A percentile compares a stretch with the other conserved stretches of the same genome.
These are phyloP conservation scores for Teleogryllus oceanicus DNA, from an alignment of 2,888 invertebrate genomes.

Conservation along the genomic window DNA sequence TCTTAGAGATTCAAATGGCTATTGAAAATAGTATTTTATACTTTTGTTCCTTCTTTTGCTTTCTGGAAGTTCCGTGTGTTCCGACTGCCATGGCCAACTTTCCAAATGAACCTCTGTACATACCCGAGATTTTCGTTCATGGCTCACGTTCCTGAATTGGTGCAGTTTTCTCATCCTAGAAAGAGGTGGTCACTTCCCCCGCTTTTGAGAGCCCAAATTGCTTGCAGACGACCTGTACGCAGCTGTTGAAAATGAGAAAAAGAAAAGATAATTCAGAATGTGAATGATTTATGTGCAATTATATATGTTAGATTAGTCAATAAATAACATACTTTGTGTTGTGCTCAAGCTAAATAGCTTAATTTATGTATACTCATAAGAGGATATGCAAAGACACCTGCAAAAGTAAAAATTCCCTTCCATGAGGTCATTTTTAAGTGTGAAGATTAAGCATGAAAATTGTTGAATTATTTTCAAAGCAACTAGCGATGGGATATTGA, in stretches of 20 bases:
- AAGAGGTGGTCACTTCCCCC: slow-evolving; percentile 81
- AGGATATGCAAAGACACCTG: too few relatives aligned
- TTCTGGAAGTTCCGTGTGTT: slow-evolving; percentile 42
- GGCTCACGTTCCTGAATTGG: slow-evolving; percentile 61
- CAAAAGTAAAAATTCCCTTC: too few relatives aligned
- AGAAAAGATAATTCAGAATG: too few relatives aligned
- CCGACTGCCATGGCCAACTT: slow-evolving; percentile 74
- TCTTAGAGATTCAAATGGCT: background rate
- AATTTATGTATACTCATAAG: too few relatives aligned
- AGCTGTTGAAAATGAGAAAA: slow-evolving; percentile 21
- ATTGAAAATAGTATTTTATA: background rate
- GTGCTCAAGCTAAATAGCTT: too few relatives aligned
- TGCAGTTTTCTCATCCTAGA: slow-evolving; percentile 63
- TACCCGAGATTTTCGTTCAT: slow-evolving; percentile 60
- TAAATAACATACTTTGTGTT: too few relatives aligned
- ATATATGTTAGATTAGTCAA: too few relatives aligned
- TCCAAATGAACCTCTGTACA: slow-evolving; percentile 60
- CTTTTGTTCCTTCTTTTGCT: background rate
- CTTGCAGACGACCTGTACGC: slow-evolving; percentile 66
- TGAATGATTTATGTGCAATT: too few relatives aligned
- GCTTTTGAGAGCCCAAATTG: slow-evolving; percentile 73
- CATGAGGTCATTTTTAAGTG: too few relatives aligned
- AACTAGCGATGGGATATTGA: too few relatives aligned
- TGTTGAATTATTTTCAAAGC: too few relatives aligned
- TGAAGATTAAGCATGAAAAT: too few relatives aligned